These are phyloP conservation scores for Lamproptera curius DNA, from an alignment of 2,888 invertebrate species.

Conservation along the genomic window DNA sequence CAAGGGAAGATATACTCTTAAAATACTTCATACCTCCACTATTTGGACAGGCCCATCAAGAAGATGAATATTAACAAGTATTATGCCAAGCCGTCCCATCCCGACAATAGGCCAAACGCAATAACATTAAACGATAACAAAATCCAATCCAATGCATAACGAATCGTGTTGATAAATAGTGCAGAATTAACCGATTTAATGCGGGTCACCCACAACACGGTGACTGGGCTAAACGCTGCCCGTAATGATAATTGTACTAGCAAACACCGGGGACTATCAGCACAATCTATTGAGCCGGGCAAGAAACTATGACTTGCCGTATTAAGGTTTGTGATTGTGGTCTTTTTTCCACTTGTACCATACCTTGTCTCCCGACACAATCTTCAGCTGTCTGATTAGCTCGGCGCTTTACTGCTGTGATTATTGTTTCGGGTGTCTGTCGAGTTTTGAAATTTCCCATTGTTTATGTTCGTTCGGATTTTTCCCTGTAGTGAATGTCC, in stretches of 20 bases:
- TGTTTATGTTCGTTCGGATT: no score
- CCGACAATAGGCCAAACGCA: constrained; percentile 62
- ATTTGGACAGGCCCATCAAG: no score
- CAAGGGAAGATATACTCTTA: no score
- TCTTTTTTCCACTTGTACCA: constrained; percentile 53
- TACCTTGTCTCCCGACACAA: constrained; percentile 74
- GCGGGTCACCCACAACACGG: constrained; percentile 75
- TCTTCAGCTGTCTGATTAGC: constrained; percentile 76
- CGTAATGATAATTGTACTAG: constrained; percentile 78
- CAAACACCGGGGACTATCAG: constrained; percentile 72
- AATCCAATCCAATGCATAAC: constrained; percentile 76
- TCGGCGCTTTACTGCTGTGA: constrained; percentile 70
- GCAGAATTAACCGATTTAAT: constrained; percentile 79
- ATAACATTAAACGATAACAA: constrained; percentile 75
- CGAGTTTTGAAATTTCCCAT: constrained; percentile 47
- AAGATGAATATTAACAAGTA: constrained; percentile 67
- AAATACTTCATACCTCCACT: no score
- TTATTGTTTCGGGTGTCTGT: constrained; percentile 63
- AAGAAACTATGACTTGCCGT: constrained; percentile 74
- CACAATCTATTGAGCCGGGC: constrained; percentile 62
- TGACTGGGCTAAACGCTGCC: constrained; percentile 66
- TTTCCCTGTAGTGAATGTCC: no score
- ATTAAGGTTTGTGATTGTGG: constrained; percentile 70
- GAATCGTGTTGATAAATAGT: constrained; percentile 76
- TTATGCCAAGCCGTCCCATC: constrained; percentile 66